Base-by-base conservation (phyloP, 2,797 vertebrate species). In the Acipenser transmontanus region DNA sequence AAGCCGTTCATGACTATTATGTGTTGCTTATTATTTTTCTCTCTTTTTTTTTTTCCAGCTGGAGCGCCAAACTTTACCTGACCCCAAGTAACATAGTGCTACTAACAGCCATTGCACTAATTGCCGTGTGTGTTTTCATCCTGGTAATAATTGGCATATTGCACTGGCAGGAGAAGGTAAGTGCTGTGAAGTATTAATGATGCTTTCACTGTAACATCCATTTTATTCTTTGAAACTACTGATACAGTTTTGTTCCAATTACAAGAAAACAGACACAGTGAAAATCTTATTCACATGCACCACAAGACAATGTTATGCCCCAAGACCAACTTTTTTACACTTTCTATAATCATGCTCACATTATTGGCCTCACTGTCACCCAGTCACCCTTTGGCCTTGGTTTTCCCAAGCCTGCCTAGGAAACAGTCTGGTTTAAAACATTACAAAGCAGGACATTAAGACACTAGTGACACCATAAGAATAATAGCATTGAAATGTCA, bases 131-230 rank as follows among this genome's bases (percentile, higher is more conserved):
- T 0, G 84, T 97, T 74, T 96, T 98, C 81, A 98, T 99, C 84
- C 87, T 98, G 68, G 92, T 93, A 74, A 95, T 98, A 80, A 99
- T 98, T 67, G 95, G 95, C 72, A 89, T 96, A 80, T 88, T 98
- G 76, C 96, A 99, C 82, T 98, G 96, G 97, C 90, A 96, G 75
- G 96, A 98, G 86, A 98, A 99, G 96, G 96, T 99, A 82, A 81
- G 84, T 54, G 52, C 49, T 51, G 14, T 62, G 34, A 49, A n/a
- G 8, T 62, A 59, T 52, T 50, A 66, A 48, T 66, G 47, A 65
- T 57, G 14, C 56, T 57, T 17, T n/a, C 8, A 56, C 56, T 34
- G 47, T 59, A 12, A 64, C 48, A 7, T 9, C n/a, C 11, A 59
- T 17, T 9, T 47, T 47, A 13, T 63, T 12, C 62, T 63, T 63